A percentile compares a stretch with the other conserved stretches of the same genome.
Conservation (phyloP, 2,888 invertebrate species). For the Nephrotoma flavescens region DNA sequence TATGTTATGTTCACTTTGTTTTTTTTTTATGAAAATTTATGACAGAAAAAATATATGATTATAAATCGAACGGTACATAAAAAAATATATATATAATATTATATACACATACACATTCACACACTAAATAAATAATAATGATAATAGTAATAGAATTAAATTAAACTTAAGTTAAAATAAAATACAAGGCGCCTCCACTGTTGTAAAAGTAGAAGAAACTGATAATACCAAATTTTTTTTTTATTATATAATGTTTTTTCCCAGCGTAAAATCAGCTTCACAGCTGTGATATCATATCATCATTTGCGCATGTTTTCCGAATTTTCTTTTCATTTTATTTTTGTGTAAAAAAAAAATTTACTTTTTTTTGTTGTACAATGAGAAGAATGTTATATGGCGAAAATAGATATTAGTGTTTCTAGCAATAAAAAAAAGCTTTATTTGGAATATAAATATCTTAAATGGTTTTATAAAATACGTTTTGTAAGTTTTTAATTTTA, state of each 20-base stretch:
- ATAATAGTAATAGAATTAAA: not conserved
- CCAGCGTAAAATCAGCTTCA: slow-evolving; percentile 4
- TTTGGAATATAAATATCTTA: not conserved
- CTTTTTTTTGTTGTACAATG: not conserved
- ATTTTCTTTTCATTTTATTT: not conserved
- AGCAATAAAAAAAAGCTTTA: not conserved
- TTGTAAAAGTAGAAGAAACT: slow-evolving; percentile 3
- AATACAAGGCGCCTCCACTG: slow-evolving; percentile 2
- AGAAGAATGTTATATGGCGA: not conserved
- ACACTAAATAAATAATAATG: not conserved
- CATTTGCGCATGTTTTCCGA: slow-evolving; percentile 2
- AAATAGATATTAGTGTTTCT: not conserved
- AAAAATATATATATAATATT: not conserved
- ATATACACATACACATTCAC: not conserved
- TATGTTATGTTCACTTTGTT: not conserved
- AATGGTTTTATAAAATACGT: not conserved
- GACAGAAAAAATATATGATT: not conserved
- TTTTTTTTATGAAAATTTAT: not conserved
- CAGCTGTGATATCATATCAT: slow-evolving; percentile 3
- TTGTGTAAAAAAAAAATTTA: not conserved
- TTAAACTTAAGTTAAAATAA: not conserved
- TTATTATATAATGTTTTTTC: slow-evolving; percentile 1
- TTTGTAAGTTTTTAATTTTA: no score
- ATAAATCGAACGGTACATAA: not conserved
- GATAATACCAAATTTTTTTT: slow-evolving; percentile 1